These are phyloP conservation scores for Myodes glareolus DNA, from an alignment of 2,113 vertebrate genomes.

Conservation along the genomic window DNA sequence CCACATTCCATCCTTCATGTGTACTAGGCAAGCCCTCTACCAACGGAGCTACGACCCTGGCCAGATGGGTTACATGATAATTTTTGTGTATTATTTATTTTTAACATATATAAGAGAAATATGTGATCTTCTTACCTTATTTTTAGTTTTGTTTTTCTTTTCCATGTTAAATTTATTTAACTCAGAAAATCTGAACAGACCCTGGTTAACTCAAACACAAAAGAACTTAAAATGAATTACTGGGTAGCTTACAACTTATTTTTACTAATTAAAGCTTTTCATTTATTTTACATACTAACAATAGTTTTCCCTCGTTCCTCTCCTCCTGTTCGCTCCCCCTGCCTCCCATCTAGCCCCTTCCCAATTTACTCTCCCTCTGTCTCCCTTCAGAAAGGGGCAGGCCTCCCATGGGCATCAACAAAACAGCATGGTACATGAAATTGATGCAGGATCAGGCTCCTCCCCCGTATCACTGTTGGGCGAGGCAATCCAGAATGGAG, in stretches of 20 bases:
- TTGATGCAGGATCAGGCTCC: not conserved
- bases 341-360: not conserved
- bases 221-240: not conserved
- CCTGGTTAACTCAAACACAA: conserved; percentile 14
- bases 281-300: not conserved
- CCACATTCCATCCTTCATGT: not conserved
- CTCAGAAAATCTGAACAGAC: not conserved
- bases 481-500: not conserved
- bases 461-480: not conserved
- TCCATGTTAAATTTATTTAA: conserved; percentile 41
- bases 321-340: not conserved
- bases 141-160: conserved; percentile 22
- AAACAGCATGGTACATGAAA: not conserved
- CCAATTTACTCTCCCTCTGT: not conserved
- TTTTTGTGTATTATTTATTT: not conserved
- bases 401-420: not conserved
- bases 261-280: not conserved
- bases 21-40: not conserved
- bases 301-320: not conserved
- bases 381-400: not conserved
- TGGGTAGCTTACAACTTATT: not conserved
- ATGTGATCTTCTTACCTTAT: not conserved
- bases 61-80: not conserved
- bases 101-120: not conserved
- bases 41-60: not conserved